A percentile compares a stretch with the other conserved stretches of the same genome.
Conservation (phyloP, 2,113 vertebrate species). For the Alethe diademata region DNA sequence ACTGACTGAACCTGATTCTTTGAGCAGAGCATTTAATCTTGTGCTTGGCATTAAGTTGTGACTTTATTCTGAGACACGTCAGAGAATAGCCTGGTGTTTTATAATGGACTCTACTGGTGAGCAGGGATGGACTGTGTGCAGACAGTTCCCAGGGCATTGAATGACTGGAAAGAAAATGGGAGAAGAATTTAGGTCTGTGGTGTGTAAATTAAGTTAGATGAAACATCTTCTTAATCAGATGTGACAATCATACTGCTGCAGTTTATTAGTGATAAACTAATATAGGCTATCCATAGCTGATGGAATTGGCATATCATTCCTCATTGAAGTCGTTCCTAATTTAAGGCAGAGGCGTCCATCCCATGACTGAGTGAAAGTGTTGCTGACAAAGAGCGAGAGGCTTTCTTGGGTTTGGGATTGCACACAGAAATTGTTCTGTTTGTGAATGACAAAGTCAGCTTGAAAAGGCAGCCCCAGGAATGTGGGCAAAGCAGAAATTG, state of each 20-base stretch:
- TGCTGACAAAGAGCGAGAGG: not conserved
- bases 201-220: not conserved
- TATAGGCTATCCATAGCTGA: not conserved
- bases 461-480: not conserved
- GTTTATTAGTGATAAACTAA: conserved; percentile 4
- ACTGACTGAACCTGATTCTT: not conserved
- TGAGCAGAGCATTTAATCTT: conserved; percentile 4
- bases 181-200: not conserved
- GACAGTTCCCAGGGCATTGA: not conserved
- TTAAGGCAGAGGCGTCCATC: not conserved
- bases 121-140: not conserved
- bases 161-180: not conserved
- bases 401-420: not conserved
- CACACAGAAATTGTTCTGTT: not conserved
- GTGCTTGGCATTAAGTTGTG: not conserved
- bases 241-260: not conserved
- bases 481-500: not conserved
- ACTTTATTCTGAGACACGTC: not conserved
- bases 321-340: not conserved
- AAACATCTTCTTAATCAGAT: not conserved
- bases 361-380: not conserved
- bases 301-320: not conserved
- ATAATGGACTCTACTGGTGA: not conserved
- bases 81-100: not conserved
- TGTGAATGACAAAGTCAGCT: not conserved